Base-by-base conservation (phyloP, 2,888 invertebrate genomes). In the Hecatera dysodea region DNA sequence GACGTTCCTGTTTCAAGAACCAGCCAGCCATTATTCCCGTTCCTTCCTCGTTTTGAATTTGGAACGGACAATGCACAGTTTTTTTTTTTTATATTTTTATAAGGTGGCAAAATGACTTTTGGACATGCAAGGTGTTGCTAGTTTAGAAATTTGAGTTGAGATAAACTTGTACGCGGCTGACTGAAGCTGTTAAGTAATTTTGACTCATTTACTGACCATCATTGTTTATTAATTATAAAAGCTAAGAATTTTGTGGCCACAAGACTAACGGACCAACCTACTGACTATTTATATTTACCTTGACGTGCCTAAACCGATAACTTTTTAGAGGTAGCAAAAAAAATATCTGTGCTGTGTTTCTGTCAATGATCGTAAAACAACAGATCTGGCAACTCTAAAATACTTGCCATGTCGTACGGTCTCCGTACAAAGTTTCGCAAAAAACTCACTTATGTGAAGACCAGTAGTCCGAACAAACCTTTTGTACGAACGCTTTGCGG, bases 31-130 rank as follows among this genome's bases (percentile, higher is more conserved):
- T 95, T 95, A 95, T 93, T 94, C 91, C 93, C 90, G 90, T 91
- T 91, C 91, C 94, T 95, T 94, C 94, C 95, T 95, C 93, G 92
- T 95, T 95, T 94, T 94, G 90, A 93, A 93, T 94, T 94, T 94
- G 92, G 92, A 92, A 92, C 88, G 92, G 89, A 94, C 95, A 95
- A 95, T 93, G 93, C 91, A 90, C 88, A 88, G 86, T 86, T 92
- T 92, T 89, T 80, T 85, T 84, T 86, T 85, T 88, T 85, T 86
- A 83, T 83, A 77, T 72, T 8, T 44, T 39, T 17, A 5, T 17
- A 70, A 72, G 36, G 76, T 78, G 77, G 68, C 89, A 92, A 93
- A 94, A 93, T 94, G 91, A 91, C 91, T 90, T 89, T 89, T 89
- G 89, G 89, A 91, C 91, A 92, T 90, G 91, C 90, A 86, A 90